A percentile compares a stretch with the other conserved stretches of the same genome.
Evolutionary conservation across 1,140 invertebrate species (phyloP).

Genomic region (fruit fly (Drosophila melanogaster)): Release_6_plus_ISO1_MT NC_004354.4:4001501-4002000

Average conservation of each 20-base stretch:
- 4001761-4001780: not conserved
- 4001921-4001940: constrained; percentile 38
- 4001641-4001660: too few species aligned
- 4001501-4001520: constrained; percentile 6
- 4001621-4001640: not conserved
- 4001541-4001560: constrained; percentile 36
- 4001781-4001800: constrained; percentile 1
- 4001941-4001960: constrained; percentile 17
- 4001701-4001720: not conserved
- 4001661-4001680: too few species aligned
- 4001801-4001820: constrained; percentile 60
- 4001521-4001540: constrained; percentile 1
- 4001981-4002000: not conserved
- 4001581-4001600: constrained; percentile 10
- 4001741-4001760: too few species aligned
- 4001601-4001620: constrained; percentile 14
- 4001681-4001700: too few species aligned
- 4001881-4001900: not conserved
- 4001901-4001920: constrained; percentile 3
- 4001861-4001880: constrained; percentile 54
- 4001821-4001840: constrained; percentile 71
- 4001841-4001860: constrained; percentile 62
- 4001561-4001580: constrained; percentile 64
- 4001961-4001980: constrained; percentile 22
- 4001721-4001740: not conserved